Conservation (phyloP, 2,113 vertebrate species). For the Clarias magur region DNA sequence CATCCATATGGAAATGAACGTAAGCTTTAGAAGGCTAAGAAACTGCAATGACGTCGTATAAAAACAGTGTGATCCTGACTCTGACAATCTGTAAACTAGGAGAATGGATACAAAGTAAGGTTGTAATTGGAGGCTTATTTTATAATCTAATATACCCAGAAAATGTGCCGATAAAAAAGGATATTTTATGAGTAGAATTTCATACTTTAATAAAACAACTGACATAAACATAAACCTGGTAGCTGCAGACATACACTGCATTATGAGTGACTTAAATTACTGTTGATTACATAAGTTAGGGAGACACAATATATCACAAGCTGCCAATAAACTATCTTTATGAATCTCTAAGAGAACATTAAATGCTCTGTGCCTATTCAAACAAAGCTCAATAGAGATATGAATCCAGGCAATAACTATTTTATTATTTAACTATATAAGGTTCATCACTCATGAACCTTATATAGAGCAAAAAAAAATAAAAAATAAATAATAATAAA, state of each 20-base stretch:
- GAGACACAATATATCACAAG: conserved; percentile 2
- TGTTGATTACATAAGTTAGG: not conserved
- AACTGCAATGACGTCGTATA: conserved; percentile 13
- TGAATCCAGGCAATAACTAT: not conserved
- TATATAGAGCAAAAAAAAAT: not conserved
- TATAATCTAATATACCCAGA: too few relatives aligned
- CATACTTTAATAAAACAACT: not conserved
- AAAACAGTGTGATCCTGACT: not conserved
- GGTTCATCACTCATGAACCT: not conserved
- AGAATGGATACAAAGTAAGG: not conserved
- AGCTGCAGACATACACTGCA: not conserved
- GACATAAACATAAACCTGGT: conserved; percentile 7
- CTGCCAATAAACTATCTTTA: conserved; percentile 26
- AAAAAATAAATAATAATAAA: not conserved
- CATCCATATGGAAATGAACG: conserved; percentile 41
- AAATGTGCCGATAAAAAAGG: not conserved
- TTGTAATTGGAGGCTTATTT: not conserved
- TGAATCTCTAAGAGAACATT: not conserved
- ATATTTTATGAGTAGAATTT: not conserved
- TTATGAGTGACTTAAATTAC: not conserved
- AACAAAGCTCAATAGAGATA: not conserved
- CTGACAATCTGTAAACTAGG: not conserved
- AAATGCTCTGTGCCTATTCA: not conserved
- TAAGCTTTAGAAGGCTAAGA: conserved; percentile 24
- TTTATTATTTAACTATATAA: not conserved